Base-by-base conservation (phyloP, 2,888 invertebrate genomes). In the Erebia epiphron region DNA sequence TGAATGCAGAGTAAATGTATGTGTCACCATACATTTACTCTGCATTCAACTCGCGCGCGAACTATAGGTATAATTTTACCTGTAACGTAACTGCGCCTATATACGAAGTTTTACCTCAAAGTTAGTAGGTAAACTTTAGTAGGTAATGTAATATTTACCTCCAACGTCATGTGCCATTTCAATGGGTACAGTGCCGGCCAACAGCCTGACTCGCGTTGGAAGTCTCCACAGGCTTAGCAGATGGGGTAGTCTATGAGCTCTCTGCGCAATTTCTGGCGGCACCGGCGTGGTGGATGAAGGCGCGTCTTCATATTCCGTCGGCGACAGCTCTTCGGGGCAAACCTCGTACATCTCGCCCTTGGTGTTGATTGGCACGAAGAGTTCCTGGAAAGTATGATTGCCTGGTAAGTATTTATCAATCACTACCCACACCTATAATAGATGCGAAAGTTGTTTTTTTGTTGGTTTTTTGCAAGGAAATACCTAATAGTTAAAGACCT, bases 261-360 rank as follows among this genome's bases (percentile, higher is more conserved):
- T 87, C 73, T 94, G 89, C 70, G 95, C 91, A 70, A 95, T 94
- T 70, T 89, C 92, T 35, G 91, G 86, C 2, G 87, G 85, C 54
- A 89, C 91, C 43, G 89, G 92, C 11, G 80, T 49, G 75, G 81
- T 89, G 75, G 91, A 91, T 83, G 86, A 7, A 35, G 35, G 93
- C 79, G 90, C 94, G 77, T 77, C 94, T 75, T 94, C 91, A 87
- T 94, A 91, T 75, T 94, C 94, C 76, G 89, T 94, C 63, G 93
- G 94, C 52, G 94, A 94, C 81, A 93, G 77, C 91, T 92, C 88
- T 83, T 91, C 87, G 75, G 94, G 90, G 87, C 94, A 86, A 88
- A 95, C 86, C 90, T 96, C 90, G 86, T 96, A 97, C 86, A 96
- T 95, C 86, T 96, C 96, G 58, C 96, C 96, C 84, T 96, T 96